Evolutionary conservation across 1,140 invertebrate species (phyloP).

Genomic region (Formica exsecta): DNA sequence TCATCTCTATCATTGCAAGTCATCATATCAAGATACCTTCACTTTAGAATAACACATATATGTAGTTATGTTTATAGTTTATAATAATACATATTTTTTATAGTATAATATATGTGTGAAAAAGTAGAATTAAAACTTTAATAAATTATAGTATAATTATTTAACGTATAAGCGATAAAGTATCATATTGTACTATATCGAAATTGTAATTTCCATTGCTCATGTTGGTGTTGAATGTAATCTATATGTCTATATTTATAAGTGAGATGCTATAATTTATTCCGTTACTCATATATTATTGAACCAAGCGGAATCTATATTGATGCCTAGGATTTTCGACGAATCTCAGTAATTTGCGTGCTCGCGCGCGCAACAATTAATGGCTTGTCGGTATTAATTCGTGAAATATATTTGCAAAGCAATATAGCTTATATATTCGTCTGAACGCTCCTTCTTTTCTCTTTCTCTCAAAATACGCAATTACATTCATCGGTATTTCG

Average conservation of each 20-base stretch:
- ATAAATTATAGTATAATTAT: neutral
- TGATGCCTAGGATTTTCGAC: neutral
- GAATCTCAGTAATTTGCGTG: constrained; percentile 20
- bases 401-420: constrained; percentile 33
- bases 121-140: neutral
- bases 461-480: neutral
- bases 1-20: neutral
- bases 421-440: neutral
- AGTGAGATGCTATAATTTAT: constrained; percentile 22
- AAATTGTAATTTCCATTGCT: neutral
- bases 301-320: constrained; percentile 1
- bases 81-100: neutral
- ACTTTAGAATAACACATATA: neutral
- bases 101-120: neutral
- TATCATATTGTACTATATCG: neutral
- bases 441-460: no score
- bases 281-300: constrained; percentile 16
- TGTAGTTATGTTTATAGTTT: neutral
- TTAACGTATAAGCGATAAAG: no score
- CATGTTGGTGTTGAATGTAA: neutral
- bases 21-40: neutral
- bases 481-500: neutral
- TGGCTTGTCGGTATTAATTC: constrained; percentile 49
- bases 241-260: neutral
- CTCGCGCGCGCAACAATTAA: constrained; percentile 16